These are phyloP conservation scores for Phrynosoma blainvillii DNA, from an alignment of 2,113 vertebrate species.

Conservation along the genomic window DNA sequence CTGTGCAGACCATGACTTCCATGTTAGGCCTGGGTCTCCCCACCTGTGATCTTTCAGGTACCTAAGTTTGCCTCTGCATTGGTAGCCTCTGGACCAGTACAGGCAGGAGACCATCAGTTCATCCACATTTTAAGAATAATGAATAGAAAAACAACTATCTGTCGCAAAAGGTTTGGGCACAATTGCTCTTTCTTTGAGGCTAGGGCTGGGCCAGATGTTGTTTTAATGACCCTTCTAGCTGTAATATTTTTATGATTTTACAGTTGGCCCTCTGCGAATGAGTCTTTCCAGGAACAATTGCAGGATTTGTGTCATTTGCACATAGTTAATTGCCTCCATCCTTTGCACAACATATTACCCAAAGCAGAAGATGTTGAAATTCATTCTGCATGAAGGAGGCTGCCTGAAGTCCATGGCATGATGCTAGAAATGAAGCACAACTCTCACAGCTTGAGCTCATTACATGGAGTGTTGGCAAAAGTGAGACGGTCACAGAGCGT, in stretches of 20 bases:
- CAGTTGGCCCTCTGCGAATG: background rate
- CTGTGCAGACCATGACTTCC: background rate
- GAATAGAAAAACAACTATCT: background rate
- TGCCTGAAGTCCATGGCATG: background rate
- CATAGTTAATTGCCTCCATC: slow-evolving; percentile 6
- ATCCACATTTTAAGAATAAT: background rate
- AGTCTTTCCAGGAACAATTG: background rate
- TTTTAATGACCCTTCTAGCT: background rate
- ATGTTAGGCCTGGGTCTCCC: background rate
- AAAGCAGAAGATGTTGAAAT: slow-evolving; percentile 14
- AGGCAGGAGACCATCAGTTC: too few species aligned
- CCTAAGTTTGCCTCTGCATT: too few species aligned
- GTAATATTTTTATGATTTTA: slow-evolving; percentile 13
- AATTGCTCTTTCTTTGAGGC: background rate
- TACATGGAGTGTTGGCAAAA: background rate
- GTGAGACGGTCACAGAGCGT: background rate
- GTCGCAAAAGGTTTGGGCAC: slow-evolving; percentile 1
- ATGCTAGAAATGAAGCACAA: background rate
- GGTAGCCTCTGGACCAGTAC: too few species aligned
- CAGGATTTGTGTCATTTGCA: background rate
- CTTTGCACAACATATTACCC: background rate
- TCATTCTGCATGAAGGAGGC: slow-evolving; percentile 11
- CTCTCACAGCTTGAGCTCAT: background rate
- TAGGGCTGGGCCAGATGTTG: background rate
- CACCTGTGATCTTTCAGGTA: too few species aligned